Percentiles rank a stretch among this genome's conserved stretches.
phyloP scores from a whole-genome alignment of 2,888 invertebrate genomes.

The Standfussiana lucernea region DNA sequence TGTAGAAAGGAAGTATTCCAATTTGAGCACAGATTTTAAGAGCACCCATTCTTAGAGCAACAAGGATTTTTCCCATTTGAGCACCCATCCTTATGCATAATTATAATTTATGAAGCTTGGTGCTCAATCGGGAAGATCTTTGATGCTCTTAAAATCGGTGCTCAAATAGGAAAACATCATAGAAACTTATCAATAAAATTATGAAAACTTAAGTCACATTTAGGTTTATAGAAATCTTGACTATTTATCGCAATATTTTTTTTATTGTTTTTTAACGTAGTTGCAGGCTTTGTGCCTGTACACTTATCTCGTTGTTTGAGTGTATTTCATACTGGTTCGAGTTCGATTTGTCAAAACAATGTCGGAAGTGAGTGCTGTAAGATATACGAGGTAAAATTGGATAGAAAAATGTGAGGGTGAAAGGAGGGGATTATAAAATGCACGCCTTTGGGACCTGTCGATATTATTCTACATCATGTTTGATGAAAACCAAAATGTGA shows the following conservation, averaged over 20 bases:
- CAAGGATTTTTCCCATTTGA: too few relatives aligned
- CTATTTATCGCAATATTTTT: not conserved
- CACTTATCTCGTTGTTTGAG: rapidly evolving
- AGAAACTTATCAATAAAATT: too few relatives aligned
- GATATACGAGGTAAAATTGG: slow-evolving; percentile 46
- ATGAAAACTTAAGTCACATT: too few relatives aligned
- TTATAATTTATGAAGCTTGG: too few relatives aligned
- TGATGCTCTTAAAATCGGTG: too few relatives aligned
- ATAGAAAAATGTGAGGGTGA: slow-evolving; percentile 6
- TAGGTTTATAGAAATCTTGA: not conserved
- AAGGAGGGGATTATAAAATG: slow-evolving; percentile 28
- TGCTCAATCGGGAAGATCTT: too few relatives aligned
- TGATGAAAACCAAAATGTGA: not conserved
- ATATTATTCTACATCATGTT: not conserved
- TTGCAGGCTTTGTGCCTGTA: not conserved
- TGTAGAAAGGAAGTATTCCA: too few relatives aligned
- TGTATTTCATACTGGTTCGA: slow-evolving; percentile 24
- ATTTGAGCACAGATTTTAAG: too few relatives aligned
- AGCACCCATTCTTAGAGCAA: too few relatives aligned
- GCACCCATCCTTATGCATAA: too few relatives aligned
- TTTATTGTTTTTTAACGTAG: not conserved
- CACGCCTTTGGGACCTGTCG: not conserved
- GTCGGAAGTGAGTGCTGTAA: slow-evolving; percentile 36
- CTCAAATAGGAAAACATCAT: too few relatives aligned
- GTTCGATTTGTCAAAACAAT: slow-evolving; percentile 55